phyloP scores from a whole-genome alignment of 2,797 vertebrate species.

The Spatula versicolor region DNA sequence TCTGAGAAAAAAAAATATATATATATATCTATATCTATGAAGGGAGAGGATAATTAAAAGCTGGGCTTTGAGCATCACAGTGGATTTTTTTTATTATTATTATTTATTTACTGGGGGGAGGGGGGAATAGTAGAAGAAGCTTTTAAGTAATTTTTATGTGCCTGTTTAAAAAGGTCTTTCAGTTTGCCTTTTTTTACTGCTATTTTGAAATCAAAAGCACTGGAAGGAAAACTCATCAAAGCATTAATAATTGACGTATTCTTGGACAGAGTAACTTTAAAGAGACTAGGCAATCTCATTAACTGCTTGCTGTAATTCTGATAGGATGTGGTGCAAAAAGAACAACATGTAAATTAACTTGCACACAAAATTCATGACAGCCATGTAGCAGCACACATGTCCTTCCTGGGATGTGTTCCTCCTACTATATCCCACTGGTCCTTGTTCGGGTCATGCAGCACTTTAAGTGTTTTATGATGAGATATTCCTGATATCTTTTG shows the following conservation, averaged over 20 bases:
- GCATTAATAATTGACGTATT: not conserved
- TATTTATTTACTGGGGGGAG: too few species aligned
- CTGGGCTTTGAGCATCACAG: not conserved
- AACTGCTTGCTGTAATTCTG: not conserved
- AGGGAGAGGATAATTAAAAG: not conserved
- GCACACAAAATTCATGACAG: not conserved
- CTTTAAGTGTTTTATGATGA: not conserved
- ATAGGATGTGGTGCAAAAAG: not conserved
- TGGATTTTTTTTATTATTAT: not conserved
- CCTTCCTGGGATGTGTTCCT: not conserved
- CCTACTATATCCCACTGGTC: not conserved
- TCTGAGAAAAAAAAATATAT: not conserved
- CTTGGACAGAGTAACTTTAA: not conserved
- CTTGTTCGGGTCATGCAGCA: not conserved
- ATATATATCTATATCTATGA: not conserved
- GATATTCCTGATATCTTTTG: not conserved
- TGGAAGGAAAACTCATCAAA: not conserved
- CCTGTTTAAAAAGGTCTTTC: not conserved
- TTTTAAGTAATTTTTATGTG: not conserved
- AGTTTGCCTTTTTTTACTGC: not conserved
- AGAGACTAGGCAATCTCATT: not conserved
- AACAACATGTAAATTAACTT: not conserved
- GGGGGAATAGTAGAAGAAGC: not conserved
- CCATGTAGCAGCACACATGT: fast-evolving
- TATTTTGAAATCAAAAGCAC: not conserved